These are phyloP conservation scores for Acanthopleura granulata DNA, from an alignment of 2,888 invertebrate genomes.

Conservation along the genomic window DNA sequence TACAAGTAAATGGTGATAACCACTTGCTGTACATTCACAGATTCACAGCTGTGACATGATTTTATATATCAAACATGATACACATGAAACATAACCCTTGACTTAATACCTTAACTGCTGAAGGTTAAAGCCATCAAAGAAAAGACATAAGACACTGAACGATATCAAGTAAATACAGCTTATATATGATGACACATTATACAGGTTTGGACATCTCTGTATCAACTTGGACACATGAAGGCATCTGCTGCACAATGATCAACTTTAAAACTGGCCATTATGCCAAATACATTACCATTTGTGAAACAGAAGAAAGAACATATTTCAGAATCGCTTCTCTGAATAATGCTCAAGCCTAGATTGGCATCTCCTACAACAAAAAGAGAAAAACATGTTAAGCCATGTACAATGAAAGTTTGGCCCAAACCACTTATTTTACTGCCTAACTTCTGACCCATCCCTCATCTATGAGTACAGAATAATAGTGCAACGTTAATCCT, in stretches of 20 bases:
- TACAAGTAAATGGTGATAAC: no score
- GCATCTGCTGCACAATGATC: not conserved
- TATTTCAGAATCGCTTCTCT: conserved; percentile 9
- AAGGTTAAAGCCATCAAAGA: no score
- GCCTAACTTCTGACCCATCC: not conserved
- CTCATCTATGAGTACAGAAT: not conserved
- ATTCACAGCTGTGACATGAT: not conserved
- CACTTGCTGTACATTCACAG: not conserved
- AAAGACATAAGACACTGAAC: not conserved
- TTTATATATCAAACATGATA: no score
- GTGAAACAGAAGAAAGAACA: not conserved
- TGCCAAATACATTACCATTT: conserved; percentile 10
- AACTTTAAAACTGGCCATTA: not conserved
- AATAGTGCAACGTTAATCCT: not conserved
- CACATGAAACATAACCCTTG: no score
- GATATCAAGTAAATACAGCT: not conserved
- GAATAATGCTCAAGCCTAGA: not conserved
- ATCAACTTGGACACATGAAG: not conserved
- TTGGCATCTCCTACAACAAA: not conserved
- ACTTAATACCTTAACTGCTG: no score
- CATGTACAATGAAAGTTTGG: not conserved
- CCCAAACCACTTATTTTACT: not conserved
- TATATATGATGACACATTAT: not conserved
- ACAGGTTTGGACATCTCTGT: not conserved
- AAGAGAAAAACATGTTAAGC: not conserved